Conservation (phyloP, 37 sponge, comb jelly and placozoan genomes). For the Ephydatia muelleri region DNA sequence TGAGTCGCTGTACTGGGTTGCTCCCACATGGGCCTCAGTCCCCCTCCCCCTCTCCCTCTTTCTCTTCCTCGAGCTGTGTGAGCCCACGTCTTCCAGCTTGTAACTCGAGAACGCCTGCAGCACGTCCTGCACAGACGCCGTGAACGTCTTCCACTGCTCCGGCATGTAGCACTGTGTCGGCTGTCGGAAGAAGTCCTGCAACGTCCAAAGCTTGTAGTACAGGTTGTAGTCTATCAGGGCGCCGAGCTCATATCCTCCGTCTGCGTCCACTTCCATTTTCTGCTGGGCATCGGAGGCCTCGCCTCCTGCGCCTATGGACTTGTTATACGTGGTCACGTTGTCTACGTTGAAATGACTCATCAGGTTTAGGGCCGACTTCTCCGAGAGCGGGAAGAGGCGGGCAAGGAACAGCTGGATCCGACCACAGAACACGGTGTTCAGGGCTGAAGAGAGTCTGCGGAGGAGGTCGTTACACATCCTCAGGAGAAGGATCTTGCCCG, state of each 20-base stretch:
- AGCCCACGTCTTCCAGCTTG: slow-evolving; percentile 65
- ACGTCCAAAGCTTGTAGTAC: slow-evolving; percentile 90
- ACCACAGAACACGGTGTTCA: slow-evolving; percentile 98
- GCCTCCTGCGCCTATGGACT: slow-evolving; percentile 35
- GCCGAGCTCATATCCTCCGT: not conserved
- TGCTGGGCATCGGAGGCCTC: not conserved
- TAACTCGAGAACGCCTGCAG: slow-evolving; percentile 71
- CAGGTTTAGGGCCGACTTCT: slow-evolving; percentile 94
- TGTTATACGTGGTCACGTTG: slow-evolving; percentile 88
- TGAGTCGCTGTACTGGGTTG: slow-evolving; percentile 40
- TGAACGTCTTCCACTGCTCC: slow-evolving; percentile 79
- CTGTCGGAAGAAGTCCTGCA: slow-evolving; percentile 93
- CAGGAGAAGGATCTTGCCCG: slow-evolving; percentile 83
- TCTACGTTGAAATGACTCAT: slow-evolving; percentile 98
- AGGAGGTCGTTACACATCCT: slow-evolving; percentile 96
- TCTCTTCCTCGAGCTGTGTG: slow-evolving; percentile 8
- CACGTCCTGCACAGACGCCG: slow-evolving; percentile 39
- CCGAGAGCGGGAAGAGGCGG: slow-evolving; percentile 92
- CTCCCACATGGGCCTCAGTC: not conserved
- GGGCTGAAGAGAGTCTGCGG: slow-evolving; percentile 83
- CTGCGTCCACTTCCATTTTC: slow-evolving; percentile 18
- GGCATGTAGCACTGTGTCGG: slow-evolving; percentile 78
- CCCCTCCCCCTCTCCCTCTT: not conserved
- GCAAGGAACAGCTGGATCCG: slow-evolving; percentile 97
- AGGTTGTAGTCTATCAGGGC: slow-evolving; percentile 79